Conservation (phyloP, 2,888 invertebrate genomes). For the Drosophila testacea region DNA sequence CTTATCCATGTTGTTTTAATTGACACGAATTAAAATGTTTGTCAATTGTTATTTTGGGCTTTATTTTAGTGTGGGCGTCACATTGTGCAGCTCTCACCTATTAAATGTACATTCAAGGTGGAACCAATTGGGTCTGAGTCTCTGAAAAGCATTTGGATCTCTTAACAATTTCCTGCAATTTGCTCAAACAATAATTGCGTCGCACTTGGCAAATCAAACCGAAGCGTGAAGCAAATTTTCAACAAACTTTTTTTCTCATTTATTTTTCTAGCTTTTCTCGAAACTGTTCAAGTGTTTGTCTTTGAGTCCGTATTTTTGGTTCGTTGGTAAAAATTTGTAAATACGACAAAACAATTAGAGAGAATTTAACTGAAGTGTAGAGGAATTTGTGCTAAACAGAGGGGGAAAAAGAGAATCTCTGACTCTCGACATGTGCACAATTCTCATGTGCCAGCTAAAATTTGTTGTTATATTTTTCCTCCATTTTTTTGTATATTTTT, state of each 20-base stretch:
- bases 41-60: constrained; percentile 28
- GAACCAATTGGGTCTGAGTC: constrained; percentile 48
- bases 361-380: constrained; percentile 49
- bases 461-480: constrained; percentile 32
- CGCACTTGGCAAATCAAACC: constrained; percentile 59
- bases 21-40: constrained; percentile 63
- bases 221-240: constrained; percentile 46
- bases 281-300: constrained; percentile 34
- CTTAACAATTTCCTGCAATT: constrained; percentile 63
- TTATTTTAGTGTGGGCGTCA: constrained; percentile 29
- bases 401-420: neutral
- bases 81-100: constrained; percentile 38
- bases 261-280: constrained; percentile 9
- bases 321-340: constrained; percentile 36
- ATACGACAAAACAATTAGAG: constrained; percentile 58
- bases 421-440: constrained; percentile 55
- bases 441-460: constrained; percentile 58
- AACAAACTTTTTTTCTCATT: constrained; percentile 18
- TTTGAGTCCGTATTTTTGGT: constrained; percentile 10
- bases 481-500: constrained; percentile 19
- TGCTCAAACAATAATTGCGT: constrained; percentile 48
- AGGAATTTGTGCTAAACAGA: neutral
- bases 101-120: constrained; percentile 68
- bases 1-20: constrained; percentile 44
- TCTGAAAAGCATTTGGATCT: constrained; percentile 14